Conservation (phyloP, 2,888 invertebrate species). For the Alitta virens region DNA sequence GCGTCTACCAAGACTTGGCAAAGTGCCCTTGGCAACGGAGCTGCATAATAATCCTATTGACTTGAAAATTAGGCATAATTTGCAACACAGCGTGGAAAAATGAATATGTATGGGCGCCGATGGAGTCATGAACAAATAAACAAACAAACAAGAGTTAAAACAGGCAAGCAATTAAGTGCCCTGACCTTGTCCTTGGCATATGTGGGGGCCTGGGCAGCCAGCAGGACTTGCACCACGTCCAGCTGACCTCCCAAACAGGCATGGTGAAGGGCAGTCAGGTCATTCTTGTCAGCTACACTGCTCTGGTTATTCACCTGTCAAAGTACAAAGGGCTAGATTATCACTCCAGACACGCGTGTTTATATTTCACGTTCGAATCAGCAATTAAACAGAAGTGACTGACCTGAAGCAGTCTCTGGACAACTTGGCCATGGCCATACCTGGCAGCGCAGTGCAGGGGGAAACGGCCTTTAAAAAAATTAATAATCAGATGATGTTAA, state of each 20-base stretch:
- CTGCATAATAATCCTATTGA: too few relatives aligned
- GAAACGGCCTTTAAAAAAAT: constrained; percentile 41
- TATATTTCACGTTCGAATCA: too few relatives aligned
- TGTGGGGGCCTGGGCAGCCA: constrained; percentile 36
- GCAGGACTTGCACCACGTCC: constrained; percentile 40
- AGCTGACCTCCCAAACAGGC: constrained; percentile 43
- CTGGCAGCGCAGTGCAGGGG: constrained; percentile 45
- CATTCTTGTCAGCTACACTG: constrained; percentile 33
- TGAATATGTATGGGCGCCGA: too few relatives aligned
- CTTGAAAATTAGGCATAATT: too few relatives aligned
- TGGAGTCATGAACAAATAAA: too few relatives aligned
- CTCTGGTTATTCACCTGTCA: neutral
- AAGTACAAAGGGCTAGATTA: neutral
- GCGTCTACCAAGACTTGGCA: too few relatives aligned
- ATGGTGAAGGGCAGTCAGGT: constrained; percentile 47
- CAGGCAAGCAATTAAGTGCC: neutral
- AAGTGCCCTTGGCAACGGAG: too few relatives aligned
- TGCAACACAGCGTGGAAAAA: too few relatives aligned
- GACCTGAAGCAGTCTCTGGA: constrained; percentile 42
- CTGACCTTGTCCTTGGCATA: constrained; percentile 41
- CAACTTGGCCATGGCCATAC: constrained; percentile 37
- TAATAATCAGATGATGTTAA: constrained; percentile 3
- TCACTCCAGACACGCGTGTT: too few relatives aligned
- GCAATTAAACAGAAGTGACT: neutral
- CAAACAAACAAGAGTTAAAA: neutral